Evolutionary conservation across 2,797 vertebrate species (phyloP).

Genomic region (Leuciscus waleckii): DNA sequence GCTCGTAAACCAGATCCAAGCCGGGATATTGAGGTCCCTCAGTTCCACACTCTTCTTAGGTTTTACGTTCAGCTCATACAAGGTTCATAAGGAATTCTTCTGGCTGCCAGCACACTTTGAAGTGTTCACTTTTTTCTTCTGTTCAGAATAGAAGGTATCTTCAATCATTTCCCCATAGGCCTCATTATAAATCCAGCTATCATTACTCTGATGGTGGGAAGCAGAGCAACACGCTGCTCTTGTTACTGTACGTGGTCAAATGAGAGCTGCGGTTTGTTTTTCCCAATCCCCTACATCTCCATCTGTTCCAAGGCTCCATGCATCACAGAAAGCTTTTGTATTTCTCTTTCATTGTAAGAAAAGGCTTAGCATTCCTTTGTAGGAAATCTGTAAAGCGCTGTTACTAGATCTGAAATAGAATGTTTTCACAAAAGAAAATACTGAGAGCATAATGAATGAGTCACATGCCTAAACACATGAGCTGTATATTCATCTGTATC

Average conservation of each 20-base stretch:
- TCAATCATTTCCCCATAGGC: constrained; percentile 35
- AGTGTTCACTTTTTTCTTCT: constrained; percentile 45
- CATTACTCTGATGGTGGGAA: constrained; percentile 37
- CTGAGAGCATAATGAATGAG: not conserved
- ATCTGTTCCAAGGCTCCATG: constrained; percentile 39
- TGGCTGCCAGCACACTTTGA: constrained; percentile 46
- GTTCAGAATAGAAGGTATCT: constrained; percentile 45
- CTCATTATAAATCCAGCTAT: constrained; percentile 55
- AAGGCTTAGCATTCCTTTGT: constrained; percentile 58
- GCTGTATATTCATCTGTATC: not conserved
- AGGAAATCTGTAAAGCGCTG: constrained; percentile 34
- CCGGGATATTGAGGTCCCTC: not conserved
- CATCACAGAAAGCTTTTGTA: constrained; percentile 37
- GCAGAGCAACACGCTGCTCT: constrained; percentile 41
- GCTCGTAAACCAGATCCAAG: not conserved
- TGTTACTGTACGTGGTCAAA: constrained; percentile 45
- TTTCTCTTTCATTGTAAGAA: constrained; percentile 48
- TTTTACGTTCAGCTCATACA: constrained; percentile 12
- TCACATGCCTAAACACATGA: constrained; percentile 26
- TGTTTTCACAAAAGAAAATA: constrained; percentile 32
- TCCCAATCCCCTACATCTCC: constrained; percentile 44
- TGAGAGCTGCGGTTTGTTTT: constrained; percentile 50
- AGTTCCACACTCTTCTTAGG: constrained; percentile 12
- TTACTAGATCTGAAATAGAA: constrained; percentile 23
- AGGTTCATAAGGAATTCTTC: constrained; percentile 39